Evolutionary conservation across 1,140 invertebrate species (phyloP).

Genomic region (Ctenoplectra terminalis): DNA sequence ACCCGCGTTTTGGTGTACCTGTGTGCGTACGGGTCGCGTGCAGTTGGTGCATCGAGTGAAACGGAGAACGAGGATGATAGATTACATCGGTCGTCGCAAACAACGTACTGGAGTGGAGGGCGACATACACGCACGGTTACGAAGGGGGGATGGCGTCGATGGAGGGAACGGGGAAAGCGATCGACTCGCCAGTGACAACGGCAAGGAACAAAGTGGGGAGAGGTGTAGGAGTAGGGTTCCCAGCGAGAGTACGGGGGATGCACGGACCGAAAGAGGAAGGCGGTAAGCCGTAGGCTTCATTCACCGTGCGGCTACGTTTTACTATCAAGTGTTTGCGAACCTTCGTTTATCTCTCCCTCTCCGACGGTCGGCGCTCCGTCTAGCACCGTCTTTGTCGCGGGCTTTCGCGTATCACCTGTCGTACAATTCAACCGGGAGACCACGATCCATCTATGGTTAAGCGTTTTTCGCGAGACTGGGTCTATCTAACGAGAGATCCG

Average conservation of each 20-base stretch:
- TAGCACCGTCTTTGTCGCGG: neutral
- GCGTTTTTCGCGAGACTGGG: neutral
- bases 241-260: conserved; percentile 1
- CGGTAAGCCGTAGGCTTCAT: conserved; percentile 56
- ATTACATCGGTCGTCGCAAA: too few species aligned
- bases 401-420: conserved; percentile 21
- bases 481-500: too few species aligned
- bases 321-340: conserved; percentile 65
- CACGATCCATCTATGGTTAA: neutral
- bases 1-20: too few species aligned
- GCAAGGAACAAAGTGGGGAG: neutral
- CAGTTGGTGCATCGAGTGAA: conserved; percentile 15
- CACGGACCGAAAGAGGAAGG: conserved; percentile 45
- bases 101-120: neutral
- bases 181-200: neutral
- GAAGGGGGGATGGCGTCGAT: too few species aligned
- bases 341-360: conserved; percentile 59
- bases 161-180: neutral
- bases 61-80: conserved; percentile 39
- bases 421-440: neutral
- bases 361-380: conserved; percentile 33
- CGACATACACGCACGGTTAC: neutral
- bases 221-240: neutral
- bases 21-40: conserved; percentile 2
- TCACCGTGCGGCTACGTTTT: conserved; percentile 58